phyloP scores from a whole-genome alignment of 1,140 invertebrate genomes.

The Halictus rubicundus region DNA sequence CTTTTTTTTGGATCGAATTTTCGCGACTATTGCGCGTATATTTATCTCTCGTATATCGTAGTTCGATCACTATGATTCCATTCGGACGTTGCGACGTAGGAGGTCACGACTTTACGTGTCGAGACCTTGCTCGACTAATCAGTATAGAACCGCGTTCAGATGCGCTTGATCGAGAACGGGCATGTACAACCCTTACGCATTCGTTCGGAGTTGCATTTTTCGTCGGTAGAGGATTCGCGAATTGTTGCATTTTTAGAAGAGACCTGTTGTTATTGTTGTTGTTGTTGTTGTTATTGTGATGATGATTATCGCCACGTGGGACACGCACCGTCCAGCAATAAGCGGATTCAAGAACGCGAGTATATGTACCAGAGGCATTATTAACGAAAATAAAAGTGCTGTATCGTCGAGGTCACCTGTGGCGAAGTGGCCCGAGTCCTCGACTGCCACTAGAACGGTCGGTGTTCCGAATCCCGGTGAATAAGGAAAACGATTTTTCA shows the following conservation, averaged over 20 bases:
- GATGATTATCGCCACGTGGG: too few relatives aligned
- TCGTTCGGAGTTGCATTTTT: neutral
- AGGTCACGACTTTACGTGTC: conserved; percentile 30
- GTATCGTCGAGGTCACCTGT: neutral
- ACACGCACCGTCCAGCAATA: neutral
- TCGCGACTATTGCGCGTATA: conserved; percentile 19
- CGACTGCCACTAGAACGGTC: neutral
- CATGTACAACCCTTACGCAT: conserved; percentile 30
- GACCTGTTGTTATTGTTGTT: too few relatives aligned
- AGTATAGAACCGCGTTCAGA: neutral
- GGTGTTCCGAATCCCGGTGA: neutral
- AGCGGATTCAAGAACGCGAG: neutral
- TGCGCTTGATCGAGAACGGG: conserved; percentile 24
- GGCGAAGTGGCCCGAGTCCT: neutral
- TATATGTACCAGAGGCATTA: neutral
- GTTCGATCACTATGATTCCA: conserved; percentile 1
- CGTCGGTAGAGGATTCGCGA: too few relatives aligned
- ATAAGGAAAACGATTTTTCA: too few relatives aligned
- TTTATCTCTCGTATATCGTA: conserved; percentile 1
- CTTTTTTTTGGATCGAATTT: conserved; percentile 44
- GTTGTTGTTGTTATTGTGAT: neutral
- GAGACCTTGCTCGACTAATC: conserved; percentile 34
- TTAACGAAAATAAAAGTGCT: neutral
- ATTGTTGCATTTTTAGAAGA: too few relatives aligned
- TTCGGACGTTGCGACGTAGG: conserved; percentile 35